Percentiles rank a stretch among this genome's conserved stretches.
Evolutionary conservation across 2,797 vertebrate genomes (phyloP).

Genomic region (Clarias laeviceps): DNA sequence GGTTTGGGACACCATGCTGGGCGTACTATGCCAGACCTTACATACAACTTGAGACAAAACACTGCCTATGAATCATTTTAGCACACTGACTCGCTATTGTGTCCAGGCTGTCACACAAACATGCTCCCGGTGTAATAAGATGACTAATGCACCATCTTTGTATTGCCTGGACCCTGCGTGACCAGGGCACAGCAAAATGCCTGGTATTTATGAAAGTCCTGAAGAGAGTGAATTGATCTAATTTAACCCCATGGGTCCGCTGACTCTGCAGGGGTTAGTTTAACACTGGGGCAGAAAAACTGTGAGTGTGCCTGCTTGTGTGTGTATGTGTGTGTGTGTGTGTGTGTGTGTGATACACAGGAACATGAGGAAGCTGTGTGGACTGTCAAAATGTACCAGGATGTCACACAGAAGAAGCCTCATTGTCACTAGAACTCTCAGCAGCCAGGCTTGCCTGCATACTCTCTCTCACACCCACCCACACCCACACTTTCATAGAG

Average conservation of each 20-base stretch:
- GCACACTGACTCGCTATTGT: neutral
- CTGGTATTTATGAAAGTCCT: constrained; percentile 29
- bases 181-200: constrained; percentile 6
- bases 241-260: constrained; percentile 30
- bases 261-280: constrained; percentile 23
- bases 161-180: constrained; percentile 14
- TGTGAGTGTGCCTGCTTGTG: neutral
- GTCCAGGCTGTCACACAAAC: constrained; percentile 29
- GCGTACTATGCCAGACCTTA: neutral
- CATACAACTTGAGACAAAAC: neutral
- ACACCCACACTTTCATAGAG: constrained; percentile 21
- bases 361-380: constrained; percentile 26
- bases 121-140: constrained; percentile 24
- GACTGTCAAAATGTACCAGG: constrained; percentile 39
- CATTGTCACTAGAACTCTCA: constrained; percentile 35
- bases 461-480: constrained; percentile 10
- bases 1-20: neutral
- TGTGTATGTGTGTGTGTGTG: constrained; percentile 23
- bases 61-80: constrained; percentile 13
- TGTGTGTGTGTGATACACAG: constrained; percentile 3
- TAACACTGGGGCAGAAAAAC: constrained; percentile 14
- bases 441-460: neutral
- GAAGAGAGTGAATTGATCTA: constrained; percentile 17
- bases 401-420: constrained; percentile 22
- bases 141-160: constrained; percentile 26